Evolutionary conservation across 2,888 invertebrate genomes (phyloP), one percentile per base, ranked within the genome.

Genomic region (Perdita meconis): DNA sequence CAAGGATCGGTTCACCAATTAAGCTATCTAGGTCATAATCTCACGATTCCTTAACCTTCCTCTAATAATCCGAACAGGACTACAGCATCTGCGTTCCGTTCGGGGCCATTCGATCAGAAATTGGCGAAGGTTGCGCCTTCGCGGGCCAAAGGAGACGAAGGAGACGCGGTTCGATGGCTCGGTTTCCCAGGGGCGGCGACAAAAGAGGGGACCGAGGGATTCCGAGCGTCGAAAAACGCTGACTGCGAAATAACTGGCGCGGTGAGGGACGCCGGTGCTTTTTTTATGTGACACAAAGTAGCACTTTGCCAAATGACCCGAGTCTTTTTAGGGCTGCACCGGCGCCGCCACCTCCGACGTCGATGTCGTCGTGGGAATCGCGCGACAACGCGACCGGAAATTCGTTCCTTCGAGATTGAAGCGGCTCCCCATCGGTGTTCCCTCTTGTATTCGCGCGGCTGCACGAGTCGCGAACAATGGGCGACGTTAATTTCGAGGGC

Each of bases 251-350:
- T 84, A 89, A 89, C 81, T 78, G 86, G 70, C 78, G 77, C 80
- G 68, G 78, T 87, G 88, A 89, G 88, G 89, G 88, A 89, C 87
- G 87, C 64, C 68, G 87, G 61, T 77, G 79, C 82, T 87, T 89
- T 91, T 91, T 91, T 90, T 89, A 89, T 86, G 85, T 85, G 90
- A 91, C 92, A 91, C 89, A 91, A 92, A 92, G 91, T 92, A 92
- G 92, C 92, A 92, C 92, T 92, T 90, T 92, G 89, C 90, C 91
- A 92, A 92, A 92, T 92, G 92, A 92, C 89, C 91, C 92, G 91
- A 91, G 91, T 90, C 92, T 90, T 90, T 91, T 88, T 86, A 87
- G 86, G 87, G 85, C 78, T 83, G 75, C 81, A 59, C 64, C 51
- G 69, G 34, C 84, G 76, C 77, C 47, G 83, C 76, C 64, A 69